Evolutionary conservation across 2,888 invertebrate species (phyloP), one percentile per base, ranked within the genome.

Genomic region (Cosmorhoe ocellata): DNA sequence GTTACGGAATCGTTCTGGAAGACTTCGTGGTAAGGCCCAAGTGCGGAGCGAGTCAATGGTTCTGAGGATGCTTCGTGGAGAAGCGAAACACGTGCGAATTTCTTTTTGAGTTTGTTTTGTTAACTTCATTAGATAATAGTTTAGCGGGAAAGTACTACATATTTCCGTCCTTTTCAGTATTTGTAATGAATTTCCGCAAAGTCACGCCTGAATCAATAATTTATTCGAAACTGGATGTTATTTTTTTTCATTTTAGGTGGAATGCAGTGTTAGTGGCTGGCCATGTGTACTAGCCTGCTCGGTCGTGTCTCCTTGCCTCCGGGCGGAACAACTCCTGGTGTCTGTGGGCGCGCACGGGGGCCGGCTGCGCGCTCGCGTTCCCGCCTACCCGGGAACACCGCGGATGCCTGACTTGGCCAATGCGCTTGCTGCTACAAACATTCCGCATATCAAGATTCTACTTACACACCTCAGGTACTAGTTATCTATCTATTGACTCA

Each of bases 331-430:
- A 79, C 92, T 99, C 59, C 91, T 98, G 51, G 95, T 99, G 51
- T 96, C 98, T 18, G 97, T 99, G 41, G 98, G 98, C 79, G 97
- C 98, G 26, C 98, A 98, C 81, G 97, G 97, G 5, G 99, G 99
- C 0, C 94, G 96, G 85, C 92, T 97, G 66, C 95, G 97, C 59
- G 96, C 97, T 63, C 97, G 98, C 71, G 96, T 98, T 34, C 97
- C 97, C 7, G 97, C 97, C 72, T 97, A 97, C 84, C 94, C 96
- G 61, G 91, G 91, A 59, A 95, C 96, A 50, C 95, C 95, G 24
- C 91, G 94, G 58, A 93, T 96, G 67, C 92, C 93, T 1, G 98
- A 98, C 52, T 92, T 98, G 51, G 97, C 97, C 63, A 91, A 93
- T 36, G 94, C 95, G 32, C 91, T 98, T 37, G 78, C 81, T 24